Percentiles rank a stretch among this genome's conserved stretches.
Evolutionary conservation across 23 tunicate species (phyloP).

Genomic region (Styela plicata): DNA sequence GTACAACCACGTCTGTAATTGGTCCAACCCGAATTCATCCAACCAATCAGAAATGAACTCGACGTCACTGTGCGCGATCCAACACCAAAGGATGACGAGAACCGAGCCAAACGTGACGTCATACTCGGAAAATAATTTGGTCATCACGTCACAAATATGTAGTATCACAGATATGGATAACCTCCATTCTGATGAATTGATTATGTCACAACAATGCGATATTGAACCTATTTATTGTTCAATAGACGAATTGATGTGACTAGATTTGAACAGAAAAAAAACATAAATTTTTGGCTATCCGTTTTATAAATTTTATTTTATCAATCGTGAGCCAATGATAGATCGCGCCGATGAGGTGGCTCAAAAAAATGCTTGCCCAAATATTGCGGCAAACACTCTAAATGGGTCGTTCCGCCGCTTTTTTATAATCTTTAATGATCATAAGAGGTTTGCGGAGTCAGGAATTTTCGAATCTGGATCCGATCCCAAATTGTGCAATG

Average conservation of each 20-base stretch:
- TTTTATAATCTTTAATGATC: too few relatives aligned
- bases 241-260: neutral
- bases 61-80: neutral
- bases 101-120: neutral
- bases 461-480: too few relatives aligned
- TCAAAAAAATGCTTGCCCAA: too few relatives aligned
- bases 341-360: too few relatives aligned
- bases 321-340: too few relatives aligned
- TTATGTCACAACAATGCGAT: neutral
- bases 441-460: too few relatives aligned
- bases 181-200: neutral
- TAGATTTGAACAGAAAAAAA: too few relatives aligned
- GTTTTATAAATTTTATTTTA: too few relatives aligned
- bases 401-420: too few relatives aligned
- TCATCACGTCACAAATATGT: neutral
- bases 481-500: too few relatives aligned
- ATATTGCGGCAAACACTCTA: too few relatives aligned
- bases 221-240: conserved; percentile 3
- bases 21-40: neutral
- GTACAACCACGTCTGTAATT: neutral
- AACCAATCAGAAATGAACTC: neutral
- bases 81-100: neutral
- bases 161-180: neutral
- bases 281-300: too few relatives aligned
- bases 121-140: neutral